Conservation (phyloP, 2,888 invertebrate species). For the Tetropium fuscum region DNA sequence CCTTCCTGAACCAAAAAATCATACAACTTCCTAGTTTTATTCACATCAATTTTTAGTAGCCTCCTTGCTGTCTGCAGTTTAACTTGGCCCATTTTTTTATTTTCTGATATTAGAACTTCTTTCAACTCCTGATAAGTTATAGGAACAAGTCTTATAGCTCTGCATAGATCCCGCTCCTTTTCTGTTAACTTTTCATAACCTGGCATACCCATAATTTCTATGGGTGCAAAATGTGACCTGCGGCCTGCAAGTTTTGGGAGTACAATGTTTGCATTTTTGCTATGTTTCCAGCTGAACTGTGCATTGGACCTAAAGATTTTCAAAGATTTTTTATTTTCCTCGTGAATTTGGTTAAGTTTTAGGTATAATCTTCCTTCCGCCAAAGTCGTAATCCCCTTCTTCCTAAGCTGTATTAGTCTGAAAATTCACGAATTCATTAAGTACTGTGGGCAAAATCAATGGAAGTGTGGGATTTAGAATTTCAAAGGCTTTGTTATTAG, state of each 20-base stretch:
- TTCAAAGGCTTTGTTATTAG: not conserved
- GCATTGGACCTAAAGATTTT: constrained; percentile 60
- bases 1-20: constrained; percentile 81
- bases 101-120: constrained; percentile 79
- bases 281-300: constrained; percentile 56
- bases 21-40: constrained; percentile 90
- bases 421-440: too few relatives aligned
- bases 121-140: constrained; percentile 84
- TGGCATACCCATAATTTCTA: constrained; percentile 80
- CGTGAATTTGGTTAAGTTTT: constrained; percentile 73
- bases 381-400: constrained; percentile 77
- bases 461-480: too few relatives aligned
- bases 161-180: constrained; percentile 83
- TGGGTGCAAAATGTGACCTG: constrained; percentile 67
- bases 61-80: constrained; percentile 85
- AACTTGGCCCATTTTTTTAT: constrained; percentile 79
- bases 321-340: constrained; percentile 69
- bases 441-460: too few relatives aligned
- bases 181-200: constrained; percentile 79
- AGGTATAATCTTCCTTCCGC: constrained; percentile 75
- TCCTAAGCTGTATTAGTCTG: constrained; percentile 75
- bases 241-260: constrained; percentile 51
- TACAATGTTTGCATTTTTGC: constrained; percentile 37
- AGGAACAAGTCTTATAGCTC: constrained; percentile 80
- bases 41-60: constrained; percentile 93